Percentiles rank a stretch among this genome's conserved stretches.
Conservation (phyloP, 1,140 invertebrate genomes). For the Rhopalosiphum padi region DNA sequence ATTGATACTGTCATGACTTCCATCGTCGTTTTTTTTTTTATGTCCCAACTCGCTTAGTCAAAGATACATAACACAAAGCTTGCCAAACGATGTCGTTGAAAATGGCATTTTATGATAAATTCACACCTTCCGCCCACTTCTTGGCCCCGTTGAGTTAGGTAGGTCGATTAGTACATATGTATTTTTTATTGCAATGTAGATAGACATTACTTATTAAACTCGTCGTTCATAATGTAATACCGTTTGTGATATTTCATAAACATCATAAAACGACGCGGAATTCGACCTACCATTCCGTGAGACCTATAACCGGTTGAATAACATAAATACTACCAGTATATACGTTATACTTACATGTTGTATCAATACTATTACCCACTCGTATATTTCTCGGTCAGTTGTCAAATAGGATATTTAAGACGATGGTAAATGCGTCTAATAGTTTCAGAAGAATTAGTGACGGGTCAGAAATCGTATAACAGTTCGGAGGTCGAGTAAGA, state of each 20-base stretch:
- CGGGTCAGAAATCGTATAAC: not conserved
- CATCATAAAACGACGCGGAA: not conserved
- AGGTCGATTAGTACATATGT: too few relatives aligned
- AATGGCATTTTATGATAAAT: not conserved
- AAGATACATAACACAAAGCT: not conserved
- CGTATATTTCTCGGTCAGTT: not conserved
- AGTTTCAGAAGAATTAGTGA: not conserved
- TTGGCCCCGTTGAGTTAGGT: not conserved
- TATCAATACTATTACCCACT: not conserved
- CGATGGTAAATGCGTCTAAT: not conserved
- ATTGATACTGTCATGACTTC: too few relatives aligned
- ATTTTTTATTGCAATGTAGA: not conserved
- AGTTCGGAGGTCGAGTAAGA: not conserved
- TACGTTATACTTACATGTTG: not conserved
- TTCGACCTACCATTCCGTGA: not conserved
- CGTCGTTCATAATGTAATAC: not conserved
- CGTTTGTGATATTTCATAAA: not conserved
- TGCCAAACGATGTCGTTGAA: not conserved
- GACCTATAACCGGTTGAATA: conserved; percentile 18
- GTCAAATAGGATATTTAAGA: conserved; percentile 24
- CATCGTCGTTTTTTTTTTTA: too few relatives aligned
- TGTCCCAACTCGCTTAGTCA: too few relatives aligned
- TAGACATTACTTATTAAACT: not conserved
- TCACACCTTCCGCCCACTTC: too few relatives aligned
- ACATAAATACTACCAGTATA: not conserved